Base-by-base conservation (phyloP, 2,888 invertebrate genomes). In the Drosophila borealis region DNA sequence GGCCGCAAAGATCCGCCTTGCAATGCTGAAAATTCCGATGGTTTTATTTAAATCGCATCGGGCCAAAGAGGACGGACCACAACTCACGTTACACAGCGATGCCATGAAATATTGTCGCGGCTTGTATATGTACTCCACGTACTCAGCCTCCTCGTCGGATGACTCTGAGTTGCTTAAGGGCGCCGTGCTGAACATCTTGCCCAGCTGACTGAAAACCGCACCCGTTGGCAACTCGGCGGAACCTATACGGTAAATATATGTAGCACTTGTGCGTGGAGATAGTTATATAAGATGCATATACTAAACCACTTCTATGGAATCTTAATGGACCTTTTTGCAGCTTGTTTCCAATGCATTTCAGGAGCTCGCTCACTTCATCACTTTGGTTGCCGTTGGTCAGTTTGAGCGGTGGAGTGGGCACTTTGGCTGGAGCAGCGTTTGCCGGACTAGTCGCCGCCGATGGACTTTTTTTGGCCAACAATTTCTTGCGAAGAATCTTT, bases 71-170 rank as follows among this genome's bases (percentile, higher is more conserved):
- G 8, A 14, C 3, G 1, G 9, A 41, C 9, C 14, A 11, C 13
- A 39, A 69, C 81, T 84, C 83, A 91, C 92, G 75, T 92, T 90
- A 71, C 96, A 96, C 5, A 94, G 91, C 69, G 94, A 94, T 44
- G 94, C 93, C 36, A 94, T 91, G 86, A 94, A 95, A 13, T 95
- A 94, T 85, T 94, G 94, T 10, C 95, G 93, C 56, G 95, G 95
- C 82, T 93, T 94, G 71, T 95, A 95, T 71, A 95, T 94, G 80
- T 95, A 94, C 51, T 95, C 94, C 50, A 94, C 93, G 59, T 94
- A 94, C 60, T 94, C 94, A 41, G 94, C 94, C 29, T 94, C 94
- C 39, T 94, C 94, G 19, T 91, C 93, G 29, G 93, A 91, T 4
- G 91, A 87, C 45, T 88, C 91, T 3, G 90, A 74, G 67, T 91